Conservation (phyloP, 2,888 invertebrate species). For the Nemurella pictetii region DNA sequence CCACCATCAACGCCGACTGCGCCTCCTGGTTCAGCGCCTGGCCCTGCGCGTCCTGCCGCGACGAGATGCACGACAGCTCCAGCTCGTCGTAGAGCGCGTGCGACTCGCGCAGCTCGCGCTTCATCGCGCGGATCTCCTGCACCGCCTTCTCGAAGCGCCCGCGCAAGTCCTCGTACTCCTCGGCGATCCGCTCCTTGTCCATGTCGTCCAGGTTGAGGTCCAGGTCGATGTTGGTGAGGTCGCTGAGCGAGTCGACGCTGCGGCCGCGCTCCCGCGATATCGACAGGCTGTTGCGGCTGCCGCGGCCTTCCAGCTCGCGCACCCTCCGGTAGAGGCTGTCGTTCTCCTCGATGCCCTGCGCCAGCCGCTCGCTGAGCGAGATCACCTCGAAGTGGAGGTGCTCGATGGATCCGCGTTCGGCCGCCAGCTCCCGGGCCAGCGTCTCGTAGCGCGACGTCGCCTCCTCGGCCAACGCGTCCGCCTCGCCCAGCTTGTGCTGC, state of each 20-base stretch:
- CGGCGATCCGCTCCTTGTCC: conserved; percentile 72
- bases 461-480: conserved; percentile 68
- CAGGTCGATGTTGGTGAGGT: conserved; percentile 77
- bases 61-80: conserved; percentile 75
- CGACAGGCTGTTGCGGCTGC: conserved; percentile 52
- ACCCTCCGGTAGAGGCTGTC: conserved; percentile 71
- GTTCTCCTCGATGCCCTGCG: conserved; percentile 76
- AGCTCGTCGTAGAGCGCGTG: conserved; percentile 78
- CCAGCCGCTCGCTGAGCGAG: conserved; percentile 66
- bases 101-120: conserved; percentile 76
- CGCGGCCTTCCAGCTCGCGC: conserved; percentile 69
- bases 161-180: conserved; percentile 77
- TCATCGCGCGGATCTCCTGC: conserved; percentile 80
- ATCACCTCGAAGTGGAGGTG: conserved; percentile 69
- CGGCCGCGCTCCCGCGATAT: conserved; percentile 62
- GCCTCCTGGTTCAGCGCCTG: conserved; percentile 61
- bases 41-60: conserved; percentile 71
- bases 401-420: conserved; percentile 67
- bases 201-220: conserved; percentile 73
- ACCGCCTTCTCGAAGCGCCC: conserved; percentile 81
- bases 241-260: conserved; percentile 73
- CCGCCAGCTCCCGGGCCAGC: conserved; percentile 66
- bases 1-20: conserved; percentile 78
- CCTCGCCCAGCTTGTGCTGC: conserved; percentile 62
- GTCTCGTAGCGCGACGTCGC: conserved; percentile 67